phyloP scores from a whole-genome alignment of 2,888 invertebrate species.

The Eristalinus aeneus region DNA sequence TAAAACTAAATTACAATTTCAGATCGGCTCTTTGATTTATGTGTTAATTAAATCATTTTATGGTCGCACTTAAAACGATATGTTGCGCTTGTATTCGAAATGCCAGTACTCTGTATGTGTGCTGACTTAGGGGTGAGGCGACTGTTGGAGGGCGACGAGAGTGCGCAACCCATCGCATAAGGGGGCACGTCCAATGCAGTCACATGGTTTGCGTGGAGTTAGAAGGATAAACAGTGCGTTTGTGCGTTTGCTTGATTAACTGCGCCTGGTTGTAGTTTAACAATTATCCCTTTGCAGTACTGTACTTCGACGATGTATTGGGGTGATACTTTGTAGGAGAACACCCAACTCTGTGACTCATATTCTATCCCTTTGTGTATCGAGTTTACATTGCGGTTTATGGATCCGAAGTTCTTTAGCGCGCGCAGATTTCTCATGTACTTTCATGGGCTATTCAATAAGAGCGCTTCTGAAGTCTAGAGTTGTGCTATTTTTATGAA shows the following conservation, averaged over 20 bases:
- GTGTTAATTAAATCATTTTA: constrained; percentile 78
- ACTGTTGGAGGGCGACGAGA: not conserved
- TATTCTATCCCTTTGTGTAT: constrained; percentile 23
- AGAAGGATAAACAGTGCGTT: constrained; percentile 52
- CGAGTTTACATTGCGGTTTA: constrained; percentile 3
- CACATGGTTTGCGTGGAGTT: constrained; percentile 13
- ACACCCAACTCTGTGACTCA: constrained; percentile 32
- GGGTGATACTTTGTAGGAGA: constrained; percentile 20
- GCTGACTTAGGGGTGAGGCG: not conserved
- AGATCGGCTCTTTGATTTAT: constrained; percentile 76
- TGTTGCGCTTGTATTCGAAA: constrained; percentile 55
- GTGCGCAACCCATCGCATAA: constrained; percentile 16
- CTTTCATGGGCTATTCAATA: not conserved
- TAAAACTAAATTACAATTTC: constrained; percentile 76
- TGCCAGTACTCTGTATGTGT: constrained; percentile 39
- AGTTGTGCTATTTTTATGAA: not conserved
- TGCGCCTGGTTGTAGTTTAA: constrained; percentile 52
- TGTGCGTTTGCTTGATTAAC: constrained; percentile 61
- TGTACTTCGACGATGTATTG: constrained; percentile 10
- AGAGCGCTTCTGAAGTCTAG: not conserved
- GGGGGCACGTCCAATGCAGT: not conserved
- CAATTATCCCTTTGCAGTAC: constrained; percentile 46
- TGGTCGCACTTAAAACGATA: constrained; percentile 74
- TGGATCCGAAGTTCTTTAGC: not conserved
- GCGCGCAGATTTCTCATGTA: not conserved